phyloP scores from a whole-genome alignment of 2,888 invertebrate genomes.

The Tenthredo scrophulariae region DNA sequence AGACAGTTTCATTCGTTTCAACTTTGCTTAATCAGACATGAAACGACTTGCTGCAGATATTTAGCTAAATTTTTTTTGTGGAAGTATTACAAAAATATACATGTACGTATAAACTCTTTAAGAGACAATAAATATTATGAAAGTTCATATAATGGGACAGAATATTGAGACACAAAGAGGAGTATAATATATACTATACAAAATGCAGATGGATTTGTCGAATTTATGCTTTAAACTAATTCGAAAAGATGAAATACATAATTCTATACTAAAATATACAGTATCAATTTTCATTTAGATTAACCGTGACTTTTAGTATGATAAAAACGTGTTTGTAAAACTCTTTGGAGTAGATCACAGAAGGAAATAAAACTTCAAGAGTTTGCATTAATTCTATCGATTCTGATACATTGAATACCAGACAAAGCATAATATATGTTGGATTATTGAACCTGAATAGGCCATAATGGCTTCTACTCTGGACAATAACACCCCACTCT shows the following conservation, averaged over 20 bases:
- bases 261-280: background rate
- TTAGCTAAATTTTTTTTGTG: background rate
- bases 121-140: slow-evolving; percentile 4
- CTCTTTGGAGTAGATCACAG: background rate
- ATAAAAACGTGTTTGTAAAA: background rate
- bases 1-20: background rate
- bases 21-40: background rate
- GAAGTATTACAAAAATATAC: background rate
- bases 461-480: background rate
- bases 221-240: background rate
- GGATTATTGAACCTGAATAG: background rate
- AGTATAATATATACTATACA: background rate
- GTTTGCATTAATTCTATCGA: background rate
- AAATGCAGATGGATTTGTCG: background rate
- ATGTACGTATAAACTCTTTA: background rate
- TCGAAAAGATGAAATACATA: background rate
- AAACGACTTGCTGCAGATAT: background rate
- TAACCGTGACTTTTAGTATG: background rate
- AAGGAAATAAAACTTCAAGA: background rate
- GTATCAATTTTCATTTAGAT: background rate
- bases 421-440: slow-evolving; percentile 30
- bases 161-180: background rate
- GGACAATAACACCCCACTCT: background rate
- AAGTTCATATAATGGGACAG: background rate
- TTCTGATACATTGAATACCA: slow-evolving; percentile 15